Evolutionary conservation across 23 tunicate genomes (phyloP), one percentile per base, ranked within the genome.

Genomic region (Aplidium turbinatum): DNA sequence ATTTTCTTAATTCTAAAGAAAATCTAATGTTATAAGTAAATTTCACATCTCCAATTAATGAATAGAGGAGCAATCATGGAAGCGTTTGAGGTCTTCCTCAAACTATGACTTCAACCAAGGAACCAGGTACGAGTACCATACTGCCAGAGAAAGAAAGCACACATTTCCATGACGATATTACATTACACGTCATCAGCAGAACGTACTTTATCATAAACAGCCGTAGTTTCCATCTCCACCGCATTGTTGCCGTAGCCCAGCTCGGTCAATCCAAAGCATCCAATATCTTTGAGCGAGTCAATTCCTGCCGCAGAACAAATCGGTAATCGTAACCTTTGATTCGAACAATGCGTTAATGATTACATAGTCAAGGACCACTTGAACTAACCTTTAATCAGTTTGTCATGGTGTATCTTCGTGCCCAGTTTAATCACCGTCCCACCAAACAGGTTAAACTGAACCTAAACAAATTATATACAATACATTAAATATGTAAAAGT

Each of bases 181-280:
- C 50, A 42, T 11, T 42, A 42, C 50, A 42, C 11, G n/a, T n/a
- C n/a, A n/a, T n/a, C n/a, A n/a, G 13, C 7, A 11, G 6, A 18
- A 55, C 62, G 6, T 16, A 78, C 83, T 53, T 75, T 74, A 35
- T 86, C 93, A 50, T 84, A 92, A 1, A 63, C 82, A 22, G 98
- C 98, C 25, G 98, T 92, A 6, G 98, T 92, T 75, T 92, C 98
- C 98, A 92, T 92, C 60, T 92, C 98, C 29, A 92, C 98, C 1
- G 98, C 98, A 68, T 92, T 92, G 50, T 92, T 92, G 33, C 98
- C 98, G 38, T 92, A 92, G 5, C 92, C 98, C 28, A 92, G 77
- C 50, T 92, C 98, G 31, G 98, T 92, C 23, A 92, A 57, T 13
- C 98, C 98, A 72, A 92, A 92, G 51, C 98, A 92, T 21, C 98